These are phyloP conservation scores for Cryptocephalus primarius DNA, from an alignment of 2,888 invertebrate species.

Conservation along the genomic window DNA sequence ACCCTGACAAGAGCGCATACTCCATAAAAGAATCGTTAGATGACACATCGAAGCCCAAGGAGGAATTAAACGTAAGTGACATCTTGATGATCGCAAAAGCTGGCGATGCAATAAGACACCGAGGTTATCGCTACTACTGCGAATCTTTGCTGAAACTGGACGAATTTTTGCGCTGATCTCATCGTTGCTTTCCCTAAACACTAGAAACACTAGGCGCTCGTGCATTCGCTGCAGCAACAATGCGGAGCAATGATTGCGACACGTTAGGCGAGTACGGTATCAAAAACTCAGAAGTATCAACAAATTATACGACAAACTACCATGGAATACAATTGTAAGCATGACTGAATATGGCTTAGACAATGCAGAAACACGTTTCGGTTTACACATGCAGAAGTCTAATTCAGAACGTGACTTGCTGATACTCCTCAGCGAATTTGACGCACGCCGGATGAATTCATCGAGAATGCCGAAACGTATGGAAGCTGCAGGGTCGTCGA, in stretches of 20 bases:
- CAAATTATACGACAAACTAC: slow-evolving; percentile 1
- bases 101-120: no score
- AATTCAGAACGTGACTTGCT: neutral
- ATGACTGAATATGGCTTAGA: neutral
- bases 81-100: no score
- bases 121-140: no score
- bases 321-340: slow-evolving; percentile 1
- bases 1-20: slow-evolving; percentile 9
- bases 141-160: no score
- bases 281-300: slow-evolving; percentile 1
- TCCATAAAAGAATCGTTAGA: slow-evolving; percentile 14
- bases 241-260: neutral
- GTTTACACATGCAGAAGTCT: neutral
- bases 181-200: no score
- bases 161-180: no score
- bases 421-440: neutral
- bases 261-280: neutral
- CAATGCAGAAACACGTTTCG: neutral
- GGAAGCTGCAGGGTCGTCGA: neutral
- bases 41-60: slow-evolving; percentile 11
- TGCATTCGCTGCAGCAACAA: neutral
- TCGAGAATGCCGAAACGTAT: neutral
- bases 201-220: neutral
- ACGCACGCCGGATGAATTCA: neutral
- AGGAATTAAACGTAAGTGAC: slow-evolving; percentile 6